Base-by-base conservation (phyloP, 2,888 invertebrate genomes). In the Megalurothrips usitatus region DNA sequence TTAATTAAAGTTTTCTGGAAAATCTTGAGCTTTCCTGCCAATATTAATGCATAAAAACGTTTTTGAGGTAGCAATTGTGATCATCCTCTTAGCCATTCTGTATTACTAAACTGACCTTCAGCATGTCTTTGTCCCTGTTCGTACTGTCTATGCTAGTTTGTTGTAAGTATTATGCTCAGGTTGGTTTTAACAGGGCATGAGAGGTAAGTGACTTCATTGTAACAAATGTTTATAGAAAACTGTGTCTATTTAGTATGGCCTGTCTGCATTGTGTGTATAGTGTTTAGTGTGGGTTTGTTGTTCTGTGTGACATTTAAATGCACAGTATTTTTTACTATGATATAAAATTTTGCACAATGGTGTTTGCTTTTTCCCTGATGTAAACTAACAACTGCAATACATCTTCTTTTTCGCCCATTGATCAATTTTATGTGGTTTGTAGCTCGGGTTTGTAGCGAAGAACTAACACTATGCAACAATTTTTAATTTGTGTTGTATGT, bases 311-410 rank as follows among this genome's bases (percentile, higher is more conserved):
- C 8, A 26, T 75, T 75, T 75, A 26, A 75, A 26, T n/a, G 68
- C 68, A 75, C 68, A 26, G 68, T 75, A 26, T 75, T 4, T 58
- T 43, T n/a, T 58, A 58, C n/a, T 58, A 14, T 52, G 52, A 14
- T 58, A 17, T 17, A 1, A 26, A 26, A 26, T 75, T 26, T 23
- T 75, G 68, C 68, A 75, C 68, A 23, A 26, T 75, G 68, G 26
- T 75, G 68, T 75, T 75, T 75, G 68, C 68, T 26, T 23, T 43
- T 75, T 75, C 26, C 68, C 68, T 75, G 68, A 26, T 75, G 68
- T 75, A 75, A 75, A 26, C 26, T 75, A 75, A 11, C 19, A 26
- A 23, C 68, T 75, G 68, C 68, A 75, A 26, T 26, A 14, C 17
- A 58, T 75, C 68, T 75, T 75, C 26, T 9, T 75, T 75, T 58